Percentiles rank a stretch among this genome's conserved stretches.
phyloP scores from a whole-genome alignment of 1,140 invertebrate species.

The Brachionus paranguensis region DNA sequence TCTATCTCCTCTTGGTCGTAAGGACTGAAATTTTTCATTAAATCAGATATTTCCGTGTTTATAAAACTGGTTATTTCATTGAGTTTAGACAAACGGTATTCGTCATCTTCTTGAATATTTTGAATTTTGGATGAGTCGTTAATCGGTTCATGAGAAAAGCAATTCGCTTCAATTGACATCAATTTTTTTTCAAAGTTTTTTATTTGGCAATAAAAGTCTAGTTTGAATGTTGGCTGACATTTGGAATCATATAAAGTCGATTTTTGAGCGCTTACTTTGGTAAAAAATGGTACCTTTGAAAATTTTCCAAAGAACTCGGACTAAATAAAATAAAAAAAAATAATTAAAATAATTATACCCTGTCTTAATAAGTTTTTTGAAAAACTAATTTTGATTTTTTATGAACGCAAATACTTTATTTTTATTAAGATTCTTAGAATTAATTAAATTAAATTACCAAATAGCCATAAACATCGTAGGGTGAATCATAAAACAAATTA shows the following conservation, averaged over 20 bases:
- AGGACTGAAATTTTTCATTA: background rate
- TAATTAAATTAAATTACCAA: slow-evolving; percentile 44
- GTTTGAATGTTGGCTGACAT: slow-evolving; percentile 34
- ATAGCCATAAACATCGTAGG: slow-evolving; percentile 52
- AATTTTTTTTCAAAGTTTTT: slow-evolving; percentile 30
- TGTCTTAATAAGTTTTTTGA: background rate
- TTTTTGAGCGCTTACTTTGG: background rate
- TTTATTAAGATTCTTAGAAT: background rate
- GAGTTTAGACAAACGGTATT: background rate
- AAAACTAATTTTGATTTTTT: background rate
- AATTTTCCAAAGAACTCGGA: slow-evolving; percentile 5
- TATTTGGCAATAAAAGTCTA: slow-evolving; percentile 5
- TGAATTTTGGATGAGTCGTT: slow-evolving; percentile 23
- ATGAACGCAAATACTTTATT: background rate
- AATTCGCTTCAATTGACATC: background rate
- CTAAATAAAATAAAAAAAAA: background rate
- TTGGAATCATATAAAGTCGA: slow-evolving; percentile 2
- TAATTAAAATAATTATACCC: background rate
- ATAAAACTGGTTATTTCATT: slow-evolving; percentile 1
- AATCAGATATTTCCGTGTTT: slow-evolving; percentile 10
- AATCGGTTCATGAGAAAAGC: background rate
- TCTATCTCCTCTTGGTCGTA: slow-evolving; percentile 28
- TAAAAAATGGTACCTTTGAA: background rate
- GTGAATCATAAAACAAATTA: slow-evolving; percentile 52
- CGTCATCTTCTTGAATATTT: slow-evolving; percentile 33